Evolutionary conservation across 2,888 invertebrate genomes (phyloP), one percentile per base, ranked within the genome.

Genomic region (Theodoxus fluviatilis): DNA sequence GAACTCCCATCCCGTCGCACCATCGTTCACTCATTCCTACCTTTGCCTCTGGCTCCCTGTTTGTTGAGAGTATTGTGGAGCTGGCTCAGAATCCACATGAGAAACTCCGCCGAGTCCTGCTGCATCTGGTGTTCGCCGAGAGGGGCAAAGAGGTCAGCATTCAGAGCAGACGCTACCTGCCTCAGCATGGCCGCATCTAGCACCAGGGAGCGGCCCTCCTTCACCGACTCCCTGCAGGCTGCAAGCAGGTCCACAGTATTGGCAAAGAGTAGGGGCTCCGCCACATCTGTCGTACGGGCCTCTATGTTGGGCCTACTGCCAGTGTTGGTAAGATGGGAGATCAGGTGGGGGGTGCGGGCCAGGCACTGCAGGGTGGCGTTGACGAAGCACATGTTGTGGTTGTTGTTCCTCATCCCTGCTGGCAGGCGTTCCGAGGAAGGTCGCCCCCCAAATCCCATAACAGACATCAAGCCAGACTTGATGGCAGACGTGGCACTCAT

Each of bases 281-380:
- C 77, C 38, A 79, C 75, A 65, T 79, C 78, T 33, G 67, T 73
- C 6, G 73, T 68, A 12, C 84, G 76, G 37, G 76, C 74, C 33
- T 72, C 71, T 25, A 70, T n/a, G n/a, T n/a, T n/a, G n/a, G n/a
- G n/a, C n/a, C n/a, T n/a, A n/a, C n/a, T n/a, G n/a, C n/a, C n/a
- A n/a, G n/a, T n/a, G n/a, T n/a, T n/a, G n/a, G n/a, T n/a, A n/a
- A n/a, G n/a, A n/a, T n/a, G n/a, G 12, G 76, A 70, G 6, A 78
- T 76, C 4, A 85, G 74, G 38, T 77, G 73, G 7, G 85, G 85
- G n/a, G 76, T 81, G 38, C 82, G 76, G 3, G 84, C 78, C 35
- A 85, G 70, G 73, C 85, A 85, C 75, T 86, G 86, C 25, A 86
- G 70, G n/a, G 84, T 78, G 49, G 83, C 77, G 74, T 85, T 86